phyloP scores from a whole-genome alignment of 2,888 invertebrate species.

The Caenorhabditis japonica region DNA sequence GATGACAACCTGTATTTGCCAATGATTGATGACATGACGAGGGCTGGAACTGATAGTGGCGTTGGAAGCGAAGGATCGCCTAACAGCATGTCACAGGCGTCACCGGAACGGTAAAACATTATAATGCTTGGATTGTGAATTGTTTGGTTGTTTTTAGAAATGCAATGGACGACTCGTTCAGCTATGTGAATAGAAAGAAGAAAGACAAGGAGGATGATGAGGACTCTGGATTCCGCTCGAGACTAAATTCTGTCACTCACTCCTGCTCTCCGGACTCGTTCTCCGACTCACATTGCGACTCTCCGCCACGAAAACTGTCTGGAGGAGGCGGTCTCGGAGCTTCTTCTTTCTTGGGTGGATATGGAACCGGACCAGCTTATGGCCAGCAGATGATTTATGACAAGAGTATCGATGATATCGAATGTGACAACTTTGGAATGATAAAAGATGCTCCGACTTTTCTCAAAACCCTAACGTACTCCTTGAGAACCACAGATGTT shows the following conservation, averaged over 20 bases:
- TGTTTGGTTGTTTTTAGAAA: slow-evolving; percentile 15
- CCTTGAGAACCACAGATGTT: slow-evolving; percentile 4
- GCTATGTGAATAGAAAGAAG: slow-evolving; percentile 38
- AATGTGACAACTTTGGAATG: slow-evolving; percentile 37
- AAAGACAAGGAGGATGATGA: slow-evolving; percentile 68
- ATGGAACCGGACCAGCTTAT: slow-evolving; percentile 57
- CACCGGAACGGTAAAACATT: slow-evolving; percentile 48
- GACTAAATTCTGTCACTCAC: slow-evolving; percentile 66
- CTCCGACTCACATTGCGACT: slow-evolving; percentile 57
- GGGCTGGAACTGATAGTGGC: slow-evolving; percentile 58
- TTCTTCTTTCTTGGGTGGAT: slow-evolving; percentile 46
- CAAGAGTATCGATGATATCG: slow-evolving; percentile 42
- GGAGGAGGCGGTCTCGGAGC: slow-evolving; percentile 25
- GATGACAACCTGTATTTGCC: slow-evolving; percentile 56
- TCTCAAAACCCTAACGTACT: slow-evolving; percentile 10
- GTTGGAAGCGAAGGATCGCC: slow-evolving; percentile 60
- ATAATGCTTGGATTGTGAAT: no score
- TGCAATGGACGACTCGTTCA: slow-evolving; percentile 49
- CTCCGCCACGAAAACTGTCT: slow-evolving; percentile 59
- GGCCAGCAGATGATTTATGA: slow-evolving; percentile 57
- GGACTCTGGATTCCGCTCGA: slow-evolving; percentile 72
- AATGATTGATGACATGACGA: slow-evolving; percentile 26
- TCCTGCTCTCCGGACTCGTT: slow-evolving; percentile 64
- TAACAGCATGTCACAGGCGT: slow-evolving; percentile 52
- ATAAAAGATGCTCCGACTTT: slow-evolving; percentile 20